Evolutionary conservation across 2,888 invertebrate species (phyloP).

Genomic region (Osedax fenrisi): DNA sequence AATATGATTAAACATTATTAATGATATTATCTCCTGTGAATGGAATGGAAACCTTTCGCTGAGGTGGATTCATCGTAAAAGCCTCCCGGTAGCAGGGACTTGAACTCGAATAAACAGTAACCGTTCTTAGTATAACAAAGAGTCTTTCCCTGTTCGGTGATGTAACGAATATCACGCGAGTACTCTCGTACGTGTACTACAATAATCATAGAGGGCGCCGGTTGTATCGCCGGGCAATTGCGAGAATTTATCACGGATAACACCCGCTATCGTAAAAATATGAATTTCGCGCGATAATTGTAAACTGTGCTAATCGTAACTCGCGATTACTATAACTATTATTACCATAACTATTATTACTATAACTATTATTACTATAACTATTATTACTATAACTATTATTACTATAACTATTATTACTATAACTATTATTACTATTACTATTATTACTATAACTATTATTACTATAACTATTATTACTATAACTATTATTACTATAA

Average conservation of each 20-base stretch:
- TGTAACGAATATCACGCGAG: too few relatives aligned
- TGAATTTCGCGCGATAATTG: too few relatives aligned
- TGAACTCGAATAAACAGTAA: constrained; percentile 53
- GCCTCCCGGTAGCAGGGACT: constrained; percentile 66
- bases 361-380: background rate
- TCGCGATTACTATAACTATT: background rate
- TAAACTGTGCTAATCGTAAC: too few relatives aligned
- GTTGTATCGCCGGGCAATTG: too few relatives aligned
- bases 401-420: background rate
- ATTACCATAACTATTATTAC: background rate
- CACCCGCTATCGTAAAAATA: too few relatives aligned
- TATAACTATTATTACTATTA: background rate
- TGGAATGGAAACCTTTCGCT: too few relatives aligned
- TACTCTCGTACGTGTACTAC: too few relatives aligned
- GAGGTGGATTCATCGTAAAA: too few relatives aligned
- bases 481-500: background rate
- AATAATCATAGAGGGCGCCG: too few relatives aligned
- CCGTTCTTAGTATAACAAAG: constrained; percentile 62
- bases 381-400: background rate
- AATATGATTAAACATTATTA: too few relatives aligned
- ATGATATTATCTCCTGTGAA: too few relatives aligned
- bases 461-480: background rate
- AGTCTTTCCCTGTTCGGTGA: constrained; percentile 65
- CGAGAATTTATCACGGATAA: too few relatives aligned
- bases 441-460: background rate